Conservation (phyloP, 2,797 vertebrate genomes). For the Anomalospiza imberbis region DNA sequence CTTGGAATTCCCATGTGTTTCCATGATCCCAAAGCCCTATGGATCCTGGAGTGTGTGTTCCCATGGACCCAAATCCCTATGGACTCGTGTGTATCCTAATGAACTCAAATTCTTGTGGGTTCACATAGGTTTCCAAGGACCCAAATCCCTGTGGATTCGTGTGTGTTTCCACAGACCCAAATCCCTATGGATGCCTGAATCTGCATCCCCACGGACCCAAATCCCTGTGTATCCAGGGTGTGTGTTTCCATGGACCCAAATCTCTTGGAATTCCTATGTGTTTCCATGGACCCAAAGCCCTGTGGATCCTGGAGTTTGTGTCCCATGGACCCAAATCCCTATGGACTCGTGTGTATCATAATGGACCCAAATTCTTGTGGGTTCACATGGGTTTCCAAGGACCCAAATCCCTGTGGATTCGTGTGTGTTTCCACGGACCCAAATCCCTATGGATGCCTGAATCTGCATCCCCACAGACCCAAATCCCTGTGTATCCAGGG, state of each 20-base stretch:
- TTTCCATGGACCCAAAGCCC: too few species aligned
- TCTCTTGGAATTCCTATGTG: not conserved
- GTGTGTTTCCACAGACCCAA: too few species aligned
- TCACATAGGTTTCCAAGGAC: too few species aligned
- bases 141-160: not conserved
- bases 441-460: not conserved
- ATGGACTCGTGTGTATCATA: too few species aligned
- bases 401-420: not conserved
- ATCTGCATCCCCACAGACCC: not conserved
- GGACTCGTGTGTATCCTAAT: too few species aligned
- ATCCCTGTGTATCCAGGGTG: accelerated
- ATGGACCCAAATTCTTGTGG: too few species aligned
- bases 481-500: not conserved
- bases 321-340: not conserved
- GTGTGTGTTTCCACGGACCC: not conserved
- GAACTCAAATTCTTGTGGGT: too few species aligned
- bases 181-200: accelerated
- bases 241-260: too few species aligned
- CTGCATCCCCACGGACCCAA: not conserved
- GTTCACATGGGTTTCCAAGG: not conserved
- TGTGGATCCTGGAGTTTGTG: too few species aligned
- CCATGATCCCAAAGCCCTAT: not conserved
- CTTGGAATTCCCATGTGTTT: not conserved
- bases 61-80: not conserved
- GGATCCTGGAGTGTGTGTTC: not conserved